These are phyloP conservation scores for Barnardius zonarius DNA, from an alignment of 2,113 vertebrate species.

Conservation along the genomic window DNA sequence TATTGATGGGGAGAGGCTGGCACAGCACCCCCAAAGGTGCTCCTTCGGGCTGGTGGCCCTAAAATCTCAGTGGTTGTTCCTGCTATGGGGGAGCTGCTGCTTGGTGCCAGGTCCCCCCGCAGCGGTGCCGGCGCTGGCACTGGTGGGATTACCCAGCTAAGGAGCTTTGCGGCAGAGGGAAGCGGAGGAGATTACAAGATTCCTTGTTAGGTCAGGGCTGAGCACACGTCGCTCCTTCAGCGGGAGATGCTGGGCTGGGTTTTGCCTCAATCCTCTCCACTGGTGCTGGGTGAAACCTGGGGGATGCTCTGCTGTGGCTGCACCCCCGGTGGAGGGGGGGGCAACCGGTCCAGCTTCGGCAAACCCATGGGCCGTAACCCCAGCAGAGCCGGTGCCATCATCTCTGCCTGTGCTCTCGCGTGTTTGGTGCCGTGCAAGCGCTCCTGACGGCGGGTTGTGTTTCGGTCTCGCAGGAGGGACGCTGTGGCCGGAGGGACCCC, in stretches of 20 bases:
- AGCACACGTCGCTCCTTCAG: background rate
- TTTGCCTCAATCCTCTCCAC: background rate
- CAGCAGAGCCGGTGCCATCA: background rate
- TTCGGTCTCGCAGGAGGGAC: background rate
- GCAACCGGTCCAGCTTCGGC: accelerated
- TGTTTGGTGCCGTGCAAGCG: accelerated
- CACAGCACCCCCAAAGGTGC: background rate
- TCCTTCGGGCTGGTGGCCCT: background rate
- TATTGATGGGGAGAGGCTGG: constrained; percentile 5
- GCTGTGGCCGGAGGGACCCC: background rate
- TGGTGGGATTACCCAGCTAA: constrained; percentile 29
- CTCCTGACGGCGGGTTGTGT: background rate
- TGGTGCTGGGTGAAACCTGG: background rate
- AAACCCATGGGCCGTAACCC: background rate
- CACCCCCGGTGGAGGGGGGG: background rate
- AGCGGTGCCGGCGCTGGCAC: accelerated
- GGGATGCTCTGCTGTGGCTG: accelerated
- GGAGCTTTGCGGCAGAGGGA: constrained; percentile 6
- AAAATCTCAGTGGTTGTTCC: background rate
- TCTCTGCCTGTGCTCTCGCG: background rate
- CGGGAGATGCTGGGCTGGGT: background rate
- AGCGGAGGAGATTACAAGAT: background rate
- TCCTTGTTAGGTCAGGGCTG: background rate
- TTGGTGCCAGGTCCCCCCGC: background rate
- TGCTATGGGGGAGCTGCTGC: background rate